Percentiles rank a stretch among this genome's conserved stretches.
Conservation (phyloP, 1,140 invertebrate species). For the Maniola jurtina region DNA sequence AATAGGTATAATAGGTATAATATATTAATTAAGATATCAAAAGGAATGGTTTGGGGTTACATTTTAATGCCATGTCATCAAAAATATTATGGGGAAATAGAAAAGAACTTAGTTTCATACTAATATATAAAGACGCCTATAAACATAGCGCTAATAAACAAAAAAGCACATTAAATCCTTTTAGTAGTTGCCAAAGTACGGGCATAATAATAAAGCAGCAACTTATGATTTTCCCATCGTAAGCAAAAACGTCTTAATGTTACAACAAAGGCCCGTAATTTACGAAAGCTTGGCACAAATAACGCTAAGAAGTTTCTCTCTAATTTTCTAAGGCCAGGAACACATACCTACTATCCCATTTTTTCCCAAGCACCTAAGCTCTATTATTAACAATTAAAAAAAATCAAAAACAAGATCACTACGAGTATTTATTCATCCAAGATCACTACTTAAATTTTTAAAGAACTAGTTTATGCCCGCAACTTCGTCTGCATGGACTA, state of each 20-base stretch:
- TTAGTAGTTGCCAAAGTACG: constrained; percentile 11
- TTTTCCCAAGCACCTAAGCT: not conserved
- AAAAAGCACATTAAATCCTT: constrained; percentile 10
- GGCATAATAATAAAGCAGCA: constrained; percentile 9
- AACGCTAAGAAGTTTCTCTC: constrained; percentile 2
- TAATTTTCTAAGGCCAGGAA: not conserved
- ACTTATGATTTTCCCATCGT: constrained; percentile 14
- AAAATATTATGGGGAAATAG: not conserved
- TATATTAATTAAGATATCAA: no score
- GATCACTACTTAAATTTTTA: no score
- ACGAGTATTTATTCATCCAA: no score
- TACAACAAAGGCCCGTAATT: constrained; percentile 13
- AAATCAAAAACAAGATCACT: no score
- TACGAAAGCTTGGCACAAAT: constrained; percentile 14
- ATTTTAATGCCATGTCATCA: no score
- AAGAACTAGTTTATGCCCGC: no score
- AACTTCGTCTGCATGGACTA: no score
- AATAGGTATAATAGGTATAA: no score
- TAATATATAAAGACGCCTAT: not conserved
- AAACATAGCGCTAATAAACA: constrained; percentile 8
- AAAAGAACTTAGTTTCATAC: not conserved
- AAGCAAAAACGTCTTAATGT: constrained; percentile 15
- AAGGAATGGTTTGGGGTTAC: no score
- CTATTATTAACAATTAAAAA: no score
- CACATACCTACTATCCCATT: not conserved